Evolutionary conservation across 2,113 vertebrate genomes (phyloP).

Genomic region (Mugil cephalus): DNA sequence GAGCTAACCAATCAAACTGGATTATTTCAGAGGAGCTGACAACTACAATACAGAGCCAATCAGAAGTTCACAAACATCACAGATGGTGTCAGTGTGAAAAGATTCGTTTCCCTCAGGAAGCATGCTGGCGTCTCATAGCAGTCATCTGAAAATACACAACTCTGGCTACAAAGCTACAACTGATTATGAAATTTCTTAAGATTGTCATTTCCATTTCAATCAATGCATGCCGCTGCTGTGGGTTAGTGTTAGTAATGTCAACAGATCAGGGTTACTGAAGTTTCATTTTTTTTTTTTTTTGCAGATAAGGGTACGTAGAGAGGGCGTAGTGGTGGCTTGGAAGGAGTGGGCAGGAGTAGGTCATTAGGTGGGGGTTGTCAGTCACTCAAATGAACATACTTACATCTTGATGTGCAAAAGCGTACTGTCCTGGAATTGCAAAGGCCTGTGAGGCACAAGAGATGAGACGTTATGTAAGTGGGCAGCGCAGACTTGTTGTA

Average conservation of each 20-base stretch:
- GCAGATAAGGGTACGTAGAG: constrained; percentile 63
- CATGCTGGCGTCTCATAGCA: constrained; percentile 61
- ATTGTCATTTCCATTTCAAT: constrained; percentile 52
- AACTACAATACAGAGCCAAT: constrained; percentile 87
- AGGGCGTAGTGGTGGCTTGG: constrained; percentile 63
- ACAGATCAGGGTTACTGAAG: constrained; percentile 62
- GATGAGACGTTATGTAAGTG: constrained; percentile 35
- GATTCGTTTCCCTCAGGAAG: constrained; percentile 65
- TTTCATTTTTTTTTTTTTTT: constrained; percentile 64
- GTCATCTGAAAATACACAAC: constrained; percentile 66
- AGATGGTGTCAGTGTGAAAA: constrained; percentile 69
- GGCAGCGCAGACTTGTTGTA: constrained; percentile 13
- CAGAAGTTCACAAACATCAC: constrained; percentile 78
- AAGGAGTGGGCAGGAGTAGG: constrained; percentile 69
- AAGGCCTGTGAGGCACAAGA: constrained; percentile 86
- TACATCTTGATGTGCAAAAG: constrained; percentile 94
- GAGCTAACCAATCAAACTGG: constrained; percentile 97
- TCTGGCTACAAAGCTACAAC: constrained; percentile 54
- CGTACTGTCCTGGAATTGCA: constrained; percentile 92
- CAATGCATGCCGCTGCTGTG: constrained; percentile 57
- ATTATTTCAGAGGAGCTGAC: constrained; percentile 94
- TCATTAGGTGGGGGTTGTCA: constrained; percentile 49
- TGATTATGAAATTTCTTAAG: constrained; percentile 38
- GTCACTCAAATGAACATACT: constrained; percentile 77
- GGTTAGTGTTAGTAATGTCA: constrained; percentile 75